These are phyloP conservation scores for Erannis defoliaria DNA, from an alignment of 2,888 invertebrate species.

Conservation along the genomic window DNA sequence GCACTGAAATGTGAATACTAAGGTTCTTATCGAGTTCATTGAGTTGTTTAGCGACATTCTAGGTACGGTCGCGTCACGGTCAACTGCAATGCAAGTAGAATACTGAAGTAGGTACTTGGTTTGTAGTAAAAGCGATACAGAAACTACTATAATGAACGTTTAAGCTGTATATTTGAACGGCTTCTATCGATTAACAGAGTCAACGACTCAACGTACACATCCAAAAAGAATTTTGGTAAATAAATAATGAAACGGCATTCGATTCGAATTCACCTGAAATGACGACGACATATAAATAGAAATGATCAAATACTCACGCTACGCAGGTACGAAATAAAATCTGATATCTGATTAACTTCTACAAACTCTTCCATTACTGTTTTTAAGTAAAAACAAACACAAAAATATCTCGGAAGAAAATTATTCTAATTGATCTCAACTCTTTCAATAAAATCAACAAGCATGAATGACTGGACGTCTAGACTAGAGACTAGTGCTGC, in stretches of 20 bases:
- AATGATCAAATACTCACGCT: conserved; percentile 88
- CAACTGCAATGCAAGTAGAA: conserved; percentile 19
- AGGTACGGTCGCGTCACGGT: conserved; percentile 39
- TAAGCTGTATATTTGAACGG: conserved; percentile 1
- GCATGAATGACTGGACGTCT: conserved; percentile 27
- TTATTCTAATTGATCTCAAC: conserved; percentile 15
- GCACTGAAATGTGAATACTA: neutral
- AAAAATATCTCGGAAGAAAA: conserved; percentile 1
- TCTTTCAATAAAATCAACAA: conserved; percentile 12
- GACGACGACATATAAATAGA: conserved; percentile 26
- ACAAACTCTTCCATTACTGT: conserved; percentile 87
- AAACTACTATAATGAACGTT: neutral
- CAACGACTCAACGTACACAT: neutral
- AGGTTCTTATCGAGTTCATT: neutral
- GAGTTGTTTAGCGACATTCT: conserved; percentile 17
- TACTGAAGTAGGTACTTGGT: neutral
- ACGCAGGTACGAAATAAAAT: conserved; percentile 91
- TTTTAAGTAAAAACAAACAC: conserved; percentile 33
- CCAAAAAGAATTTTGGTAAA: conserved; percentile 11
- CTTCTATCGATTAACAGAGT: conserved; percentile 10
- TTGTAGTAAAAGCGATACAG: neutral
- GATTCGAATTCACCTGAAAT: conserved; percentile 4
- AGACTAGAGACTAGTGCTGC: too few species aligned
- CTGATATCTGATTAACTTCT: conserved; percentile 91
- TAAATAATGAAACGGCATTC: conserved; percentile 28